A percentile compares a stretch with the other conserved stretches of the same genome.
Conservation (phyloP, 2,113 vertebrate species). For the Sinocyclocheilus maitianheensis region DNA sequence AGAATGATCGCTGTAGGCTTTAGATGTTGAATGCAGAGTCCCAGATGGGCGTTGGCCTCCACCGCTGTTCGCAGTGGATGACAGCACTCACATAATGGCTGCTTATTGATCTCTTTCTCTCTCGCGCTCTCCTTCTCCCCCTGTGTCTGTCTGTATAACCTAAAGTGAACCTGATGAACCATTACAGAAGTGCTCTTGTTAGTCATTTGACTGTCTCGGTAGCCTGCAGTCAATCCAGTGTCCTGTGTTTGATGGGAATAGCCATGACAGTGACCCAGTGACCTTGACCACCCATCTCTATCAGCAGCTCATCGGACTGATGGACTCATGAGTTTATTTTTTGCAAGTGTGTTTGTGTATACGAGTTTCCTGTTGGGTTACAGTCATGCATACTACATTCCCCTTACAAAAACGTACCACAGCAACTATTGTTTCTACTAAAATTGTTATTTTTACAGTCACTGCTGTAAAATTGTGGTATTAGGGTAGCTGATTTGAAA, state of each 20-base stretch:
- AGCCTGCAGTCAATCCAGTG: background rate
- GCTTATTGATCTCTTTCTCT: slow-evolving; percentile 49
- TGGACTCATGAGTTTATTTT: background rate
- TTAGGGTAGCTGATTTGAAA: background rate
- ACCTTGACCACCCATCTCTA: background rate
- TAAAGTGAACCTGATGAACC: slow-evolving; percentile 10
- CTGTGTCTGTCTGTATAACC: slow-evolving; percentile 34
- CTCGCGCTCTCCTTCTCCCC: background rate
- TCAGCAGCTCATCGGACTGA: background rate
- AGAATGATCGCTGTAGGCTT: slow-evolving; percentile 21
- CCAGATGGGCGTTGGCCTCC: slow-evolving; percentile 37
- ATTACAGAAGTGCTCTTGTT: slow-evolving; percentile 6
- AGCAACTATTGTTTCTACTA: background rate
- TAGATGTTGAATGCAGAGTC: slow-evolving; percentile 11
- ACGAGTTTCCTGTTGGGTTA: background rate
- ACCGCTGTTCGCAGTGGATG: slow-evolving; percentile 19
- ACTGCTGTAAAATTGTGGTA: background rate
- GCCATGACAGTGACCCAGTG: slow-evolving; percentile 18
- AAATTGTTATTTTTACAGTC: background rate
- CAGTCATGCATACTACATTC: background rate
- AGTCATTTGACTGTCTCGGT: slow-evolving; percentile 34
- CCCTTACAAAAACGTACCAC: background rate
- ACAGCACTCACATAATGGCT: slow-evolving; percentile 50
- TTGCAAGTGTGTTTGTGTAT: background rate
- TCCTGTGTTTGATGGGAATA: slow-evolving; percentile 17